These are phyloP conservation scores for Phanerotoma sp. DNA, from an alignment of 2,888 invertebrate genomes.

Conservation along the genomic window DNA sequence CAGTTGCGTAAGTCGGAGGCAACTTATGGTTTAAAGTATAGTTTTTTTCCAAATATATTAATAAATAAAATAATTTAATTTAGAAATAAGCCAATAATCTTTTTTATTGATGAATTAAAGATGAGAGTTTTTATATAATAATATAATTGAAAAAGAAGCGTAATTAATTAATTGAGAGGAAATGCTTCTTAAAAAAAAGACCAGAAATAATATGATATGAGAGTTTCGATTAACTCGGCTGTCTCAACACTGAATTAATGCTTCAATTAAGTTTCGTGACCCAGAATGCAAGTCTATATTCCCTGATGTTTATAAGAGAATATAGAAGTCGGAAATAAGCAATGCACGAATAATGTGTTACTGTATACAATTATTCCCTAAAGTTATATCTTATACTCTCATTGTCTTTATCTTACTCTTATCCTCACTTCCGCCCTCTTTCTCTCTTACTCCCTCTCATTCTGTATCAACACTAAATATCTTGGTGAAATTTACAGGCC, in stretches of 20 bases:
- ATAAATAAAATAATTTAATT: too few relatives aligned
- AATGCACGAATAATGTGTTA: constrained; percentile 10
- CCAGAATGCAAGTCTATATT: constrained; percentile 30
- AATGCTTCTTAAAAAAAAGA: neutral
- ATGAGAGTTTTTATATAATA: neutral
- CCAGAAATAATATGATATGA: neutral
- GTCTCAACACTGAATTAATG: constrained; percentile 34
- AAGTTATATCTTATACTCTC: constrained; percentile 23
- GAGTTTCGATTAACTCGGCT: constrained; percentile 13
- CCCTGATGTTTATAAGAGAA: constrained; percentile 15
- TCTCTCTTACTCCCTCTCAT: neutral
- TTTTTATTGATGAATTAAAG: too few relatives aligned
- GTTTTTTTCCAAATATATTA: too few relatives aligned
- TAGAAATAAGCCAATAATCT: too few relatives aligned
- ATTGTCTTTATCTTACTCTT: constrained; percentile 10
- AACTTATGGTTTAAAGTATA: too few relatives aligned
- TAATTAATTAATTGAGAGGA: neutral
- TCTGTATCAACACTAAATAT: constrained; percentile 12
- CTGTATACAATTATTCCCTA: constrained; percentile 8
- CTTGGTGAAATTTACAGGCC: constrained; percentile 9
- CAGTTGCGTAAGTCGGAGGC: too few relatives aligned
- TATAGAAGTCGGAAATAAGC: constrained; percentile 3
- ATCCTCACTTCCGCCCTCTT: neutral
- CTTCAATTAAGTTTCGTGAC: constrained; percentile 35
- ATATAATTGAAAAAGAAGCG: neutral